phyloP scores from a whole-genome alignment of 2,797 vertebrate genomes.

The Micrastur ruficollis region DNA sequence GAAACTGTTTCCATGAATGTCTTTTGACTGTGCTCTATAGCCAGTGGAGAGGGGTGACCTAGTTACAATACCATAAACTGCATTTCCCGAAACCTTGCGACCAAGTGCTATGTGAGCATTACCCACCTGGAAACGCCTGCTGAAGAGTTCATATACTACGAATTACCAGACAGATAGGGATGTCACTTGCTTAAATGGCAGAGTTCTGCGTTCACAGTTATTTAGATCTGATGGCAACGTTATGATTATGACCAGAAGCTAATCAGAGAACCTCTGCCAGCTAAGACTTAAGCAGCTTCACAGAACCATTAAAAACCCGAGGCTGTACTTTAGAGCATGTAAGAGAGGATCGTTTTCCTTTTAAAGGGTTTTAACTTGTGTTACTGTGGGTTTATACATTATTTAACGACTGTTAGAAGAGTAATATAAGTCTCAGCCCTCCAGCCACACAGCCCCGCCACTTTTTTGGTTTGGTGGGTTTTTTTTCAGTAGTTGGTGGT shows the following conservation, averaged over 20 bases:
- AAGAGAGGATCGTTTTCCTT: background rate
- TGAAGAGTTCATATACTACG: background rate
- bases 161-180: background rate
- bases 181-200: background rate
- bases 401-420: slow-evolving; percentile 26
- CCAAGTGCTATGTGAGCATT: background rate
- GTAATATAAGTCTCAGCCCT: background rate
- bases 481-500: background rate
- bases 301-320: background rate
- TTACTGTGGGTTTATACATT: slow-evolving; percentile 21
- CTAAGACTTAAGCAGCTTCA: background rate
- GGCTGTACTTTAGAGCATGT: background rate
- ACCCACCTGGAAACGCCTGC: background rate
- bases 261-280: background rate
- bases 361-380: slow-evolving; percentile 3
- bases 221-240: background rate
- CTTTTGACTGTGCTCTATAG: background rate
- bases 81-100: background rate
- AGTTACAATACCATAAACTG: background rate
- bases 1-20: background rate
- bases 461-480: background rate
- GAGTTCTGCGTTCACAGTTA: background rate
- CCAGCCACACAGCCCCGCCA: background rate
- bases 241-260: background rate
- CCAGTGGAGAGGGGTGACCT: fast-evolving